Base-by-base conservation (phyloP, 2,888 invertebrate genomes). In the Dendrolimus houi region DNA sequence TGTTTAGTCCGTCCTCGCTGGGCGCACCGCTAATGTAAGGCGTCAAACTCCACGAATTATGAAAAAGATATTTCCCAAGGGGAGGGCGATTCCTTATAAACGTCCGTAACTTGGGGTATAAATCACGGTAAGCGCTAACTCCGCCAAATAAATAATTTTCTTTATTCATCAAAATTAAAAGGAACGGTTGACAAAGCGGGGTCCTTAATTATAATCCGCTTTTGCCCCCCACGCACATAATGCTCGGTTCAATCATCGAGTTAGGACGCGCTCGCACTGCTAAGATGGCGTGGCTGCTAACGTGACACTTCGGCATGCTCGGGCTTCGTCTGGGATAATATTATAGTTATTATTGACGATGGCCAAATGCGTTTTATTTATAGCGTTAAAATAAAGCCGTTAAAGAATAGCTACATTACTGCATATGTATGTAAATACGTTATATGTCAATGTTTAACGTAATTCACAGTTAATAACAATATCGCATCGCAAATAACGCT, bases 141-240 rank as follows among this genome's bases (percentile, higher is more conserved):
- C 79, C 76, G 81, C 79, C 82, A 85, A 85, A 87, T 87, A 87
- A 87, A 87, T 87, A 84, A 87, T 88, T 85, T 87, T 83, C 88
- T 87, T 86, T 87, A 88, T 87, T 87, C 87, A 86, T 90, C 87
- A 87, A 87, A 88, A 88, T 87, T 87, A 88, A 85, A 85, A 85
- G 81, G 83, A 83, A 74, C 84, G 83, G 85, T 86, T 87, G 88
- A 88, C 87, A 88, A 90, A 89, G 85, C 77, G 76, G 67, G 76
- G 67, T 69, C 76, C 72, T 85, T 87, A 87, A 88, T 88, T 88
- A 88, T 87, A 85, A 83, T 81, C 77, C 74, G 80, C 80, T 84
- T 80, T 77, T 73, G 47, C 29, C 47, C 72, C 70, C 69, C 68
- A 64, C 66, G 75, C 75, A 76, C 77, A 78, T 76, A 72, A 70